Evolutionary conservation across 2,113 vertebrate species (phyloP).

Genomic region (Mus spicilegus): DNA sequence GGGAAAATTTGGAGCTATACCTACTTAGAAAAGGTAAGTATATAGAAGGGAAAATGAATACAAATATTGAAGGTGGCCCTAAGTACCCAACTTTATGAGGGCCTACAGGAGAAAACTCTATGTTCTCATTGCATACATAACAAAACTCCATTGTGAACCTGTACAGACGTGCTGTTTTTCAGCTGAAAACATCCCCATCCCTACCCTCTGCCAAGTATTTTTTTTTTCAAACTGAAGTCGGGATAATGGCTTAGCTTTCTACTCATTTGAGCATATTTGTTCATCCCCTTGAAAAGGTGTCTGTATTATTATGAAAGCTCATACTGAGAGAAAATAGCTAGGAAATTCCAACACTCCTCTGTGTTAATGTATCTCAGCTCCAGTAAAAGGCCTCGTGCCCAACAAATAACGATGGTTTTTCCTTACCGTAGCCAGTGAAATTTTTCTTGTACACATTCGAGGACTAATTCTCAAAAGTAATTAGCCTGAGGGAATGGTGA

Average conservation of each 20-base stretch:
- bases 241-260: constrained; percentile 67
- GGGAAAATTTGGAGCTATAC: constrained; percentile 99
- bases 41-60: background rate
- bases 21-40: constrained; percentile 95
- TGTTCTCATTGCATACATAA: constrained; percentile 33
- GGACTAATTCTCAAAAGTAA: constrained; percentile 61
- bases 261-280: constrained; percentile 71
- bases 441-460: constrained; percentile 39
- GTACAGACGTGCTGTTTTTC: constrained; percentile 53
- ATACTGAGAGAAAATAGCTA: constrained; percentile 61
- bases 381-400: constrained; percentile 20
- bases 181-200: background rate
- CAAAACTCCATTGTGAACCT: background rate
- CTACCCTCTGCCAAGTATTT: background rate
- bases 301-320: constrained; percentile 68
- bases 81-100: constrained; percentile 5
- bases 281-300: constrained; percentile 63
- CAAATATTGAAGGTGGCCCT: background rate
- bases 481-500: background rate
- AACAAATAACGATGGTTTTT: constrained; percentile 46
- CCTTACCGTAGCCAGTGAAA: constrained; percentile 27
- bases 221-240: constrained; percentile 53
- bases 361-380: constrained; percentile 64
- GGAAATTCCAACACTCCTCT: constrained; percentile 68
- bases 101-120: background rate